Conservation (phyloP, 2,113 vertebrate genomes). For the Struthidea cinerea region DNA sequence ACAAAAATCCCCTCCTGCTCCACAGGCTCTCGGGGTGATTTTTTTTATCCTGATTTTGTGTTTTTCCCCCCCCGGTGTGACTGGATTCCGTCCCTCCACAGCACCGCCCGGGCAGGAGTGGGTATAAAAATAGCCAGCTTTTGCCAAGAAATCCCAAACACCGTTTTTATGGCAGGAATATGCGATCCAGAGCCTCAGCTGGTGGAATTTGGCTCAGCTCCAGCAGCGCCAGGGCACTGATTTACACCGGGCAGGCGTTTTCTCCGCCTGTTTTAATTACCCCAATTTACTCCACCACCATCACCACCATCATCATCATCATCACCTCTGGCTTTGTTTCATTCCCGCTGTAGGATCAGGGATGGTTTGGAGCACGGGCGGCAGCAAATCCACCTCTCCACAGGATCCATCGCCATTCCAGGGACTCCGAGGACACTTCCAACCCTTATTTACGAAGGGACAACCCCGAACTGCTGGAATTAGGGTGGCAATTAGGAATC, state of each 20-base stretch:
- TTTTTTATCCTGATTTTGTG: neutral
- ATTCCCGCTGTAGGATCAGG: neutral
- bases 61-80: neutral
- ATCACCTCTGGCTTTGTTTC: neutral
- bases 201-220: neutral
- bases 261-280: neutral
- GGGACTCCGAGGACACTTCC: neutral
- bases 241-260: neutral
- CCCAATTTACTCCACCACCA: neutral
- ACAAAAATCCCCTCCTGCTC: neutral
- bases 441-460: neutral
- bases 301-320: accelerated
- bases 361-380: neutral
- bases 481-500: neutral
- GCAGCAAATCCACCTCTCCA: neutral
- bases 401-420: accelerated
- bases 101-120: neutral
- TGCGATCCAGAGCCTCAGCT: slow-evolving; percentile 4
- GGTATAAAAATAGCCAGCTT: neutral
- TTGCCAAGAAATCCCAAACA: slow-evolving; percentile 49
- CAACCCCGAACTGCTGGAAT: neutral
- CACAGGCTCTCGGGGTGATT: neutral
- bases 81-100: slow-evolving; percentile 37
- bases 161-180: slow-evolving; percentile 16
- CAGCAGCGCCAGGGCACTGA: neutral